Evolutionary conservation across 2,797 vertebrate genomes (phyloP), one percentile per base, ranked within the genome.

Genomic region (Sebastes goodei): DNA sequence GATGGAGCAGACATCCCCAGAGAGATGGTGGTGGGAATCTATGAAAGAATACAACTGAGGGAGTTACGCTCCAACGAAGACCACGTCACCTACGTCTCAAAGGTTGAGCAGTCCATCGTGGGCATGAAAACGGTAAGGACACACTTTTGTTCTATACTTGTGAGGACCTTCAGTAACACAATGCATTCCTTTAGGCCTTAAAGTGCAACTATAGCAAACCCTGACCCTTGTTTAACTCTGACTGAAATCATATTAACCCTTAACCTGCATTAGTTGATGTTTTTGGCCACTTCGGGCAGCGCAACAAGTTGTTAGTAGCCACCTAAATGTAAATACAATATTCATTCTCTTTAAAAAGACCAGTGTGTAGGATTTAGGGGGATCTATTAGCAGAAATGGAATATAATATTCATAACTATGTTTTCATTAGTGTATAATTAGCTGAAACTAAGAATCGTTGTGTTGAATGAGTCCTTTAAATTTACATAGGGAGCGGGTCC

Each of bases 21-120:
- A 81, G 99, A 99, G 77, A 96, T 99, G 96, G 98, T 99, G 82
- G 98, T 98, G 32, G 99, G 99, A 64, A 99, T 99, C 91, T 99
- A 99, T 0, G 99, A 99, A 73, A 96, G 99, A 38, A 99, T 99
- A 91, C 98, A 99, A 83, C 97, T 95, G 94, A 97, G 98, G 79
- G 99, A 99, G 84, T 92, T 99, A 8, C 98, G 97, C 86, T 99
- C 99, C 82, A 99, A 99, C 3, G 99, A 99, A 84, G 99, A 99
- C 87, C 99, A 99, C 0, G 99, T 99, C 86, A 99, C 98, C 12
- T 99, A 99, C 1, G 99, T 99, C 84, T 98, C 97, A 91, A 99
- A 99, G 87, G 98, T 99, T 85, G 99, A 99, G 90, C 98, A 98
- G 91, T 98, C 97, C 90, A 98, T 99, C 4, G 95, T 99, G 11